Conservation (phyloP, 2,113 vertebrate species). For the Rhipidura dahli region DNA sequence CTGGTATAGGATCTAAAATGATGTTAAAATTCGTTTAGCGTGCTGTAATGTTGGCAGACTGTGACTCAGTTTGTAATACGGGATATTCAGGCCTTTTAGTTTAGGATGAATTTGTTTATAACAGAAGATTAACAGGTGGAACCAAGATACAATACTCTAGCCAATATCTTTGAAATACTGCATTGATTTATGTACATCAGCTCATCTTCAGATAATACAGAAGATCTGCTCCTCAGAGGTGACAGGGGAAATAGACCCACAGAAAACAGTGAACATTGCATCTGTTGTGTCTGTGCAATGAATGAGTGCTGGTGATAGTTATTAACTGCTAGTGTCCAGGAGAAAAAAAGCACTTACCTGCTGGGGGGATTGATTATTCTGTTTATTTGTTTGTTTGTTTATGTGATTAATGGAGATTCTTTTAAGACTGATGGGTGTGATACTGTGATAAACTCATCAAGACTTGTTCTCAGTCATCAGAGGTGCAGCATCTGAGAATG, state of each 20-base stretch:
- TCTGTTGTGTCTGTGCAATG: not conserved
- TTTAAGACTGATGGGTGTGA: not conserved
- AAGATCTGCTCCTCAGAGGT: not conserved
- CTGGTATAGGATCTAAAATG: not conserved
- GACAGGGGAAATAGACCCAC: not conserved
- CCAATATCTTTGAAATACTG: not conserved
- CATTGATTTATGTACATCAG: not conserved
- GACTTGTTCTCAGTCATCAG: not conserved
- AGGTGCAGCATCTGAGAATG: not conserved
- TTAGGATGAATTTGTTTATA: not conserved
- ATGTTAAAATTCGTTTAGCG: not conserved
- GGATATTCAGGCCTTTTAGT: not conserved
- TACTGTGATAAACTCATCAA: not conserved
- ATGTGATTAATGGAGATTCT: not conserved
- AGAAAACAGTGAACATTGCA: not conserved
- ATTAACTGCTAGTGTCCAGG: not conserved
- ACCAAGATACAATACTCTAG: not conserved
- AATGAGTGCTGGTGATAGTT: not conserved
- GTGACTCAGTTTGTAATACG: not conserved
- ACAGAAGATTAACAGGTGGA: not conserved
- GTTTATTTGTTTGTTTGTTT: not conserved
- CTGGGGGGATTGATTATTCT: not conserved
- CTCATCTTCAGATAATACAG: not conserved
- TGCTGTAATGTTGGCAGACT: not conserved
- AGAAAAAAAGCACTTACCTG: not conserved